A percentile compares a stretch with the other conserved stretches of the same genome.
Conservation (phyloP, 2,113 vertebrate species). For the Pachycephala philippinensis region DNA sequence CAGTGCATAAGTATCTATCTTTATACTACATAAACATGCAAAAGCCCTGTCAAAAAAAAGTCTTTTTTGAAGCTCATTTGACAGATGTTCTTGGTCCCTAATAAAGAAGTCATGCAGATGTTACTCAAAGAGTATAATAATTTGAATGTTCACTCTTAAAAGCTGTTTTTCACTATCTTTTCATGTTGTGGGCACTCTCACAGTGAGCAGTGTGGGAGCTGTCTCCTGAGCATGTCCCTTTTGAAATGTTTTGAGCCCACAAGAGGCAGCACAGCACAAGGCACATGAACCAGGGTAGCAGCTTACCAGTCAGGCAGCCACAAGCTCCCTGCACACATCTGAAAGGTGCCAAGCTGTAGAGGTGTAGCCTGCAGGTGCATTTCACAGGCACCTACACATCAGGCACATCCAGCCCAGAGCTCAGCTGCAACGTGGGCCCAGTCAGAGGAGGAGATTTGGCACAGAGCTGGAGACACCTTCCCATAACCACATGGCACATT, state of each 20-base stretch:
- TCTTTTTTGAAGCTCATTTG: neutral
- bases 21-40: neutral
- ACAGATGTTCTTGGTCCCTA: neutral
- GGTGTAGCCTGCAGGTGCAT: neutral
- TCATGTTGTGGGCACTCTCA: neutral
- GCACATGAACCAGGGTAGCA: neutral
- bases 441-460: neutral
- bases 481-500: accelerated
- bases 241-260: neutral
- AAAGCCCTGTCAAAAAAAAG: neutral
- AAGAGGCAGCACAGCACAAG: neutral
- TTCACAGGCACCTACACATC: neutral
- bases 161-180: neutral
- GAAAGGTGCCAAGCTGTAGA: neutral
- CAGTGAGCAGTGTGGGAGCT: neutral
- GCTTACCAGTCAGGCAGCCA: neutral
- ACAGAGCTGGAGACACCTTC: neutral
- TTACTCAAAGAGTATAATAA: neutral
- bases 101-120: neutral
- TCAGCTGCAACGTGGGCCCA: too few relatives aligned
- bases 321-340: neutral
- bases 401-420: neutral
- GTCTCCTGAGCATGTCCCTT: neutral
- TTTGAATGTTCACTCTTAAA: neutral
- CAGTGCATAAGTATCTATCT: neutral